Conservation (phyloP, 1,140 invertebrate species). For the Condylostylus longicornis region DNA sequence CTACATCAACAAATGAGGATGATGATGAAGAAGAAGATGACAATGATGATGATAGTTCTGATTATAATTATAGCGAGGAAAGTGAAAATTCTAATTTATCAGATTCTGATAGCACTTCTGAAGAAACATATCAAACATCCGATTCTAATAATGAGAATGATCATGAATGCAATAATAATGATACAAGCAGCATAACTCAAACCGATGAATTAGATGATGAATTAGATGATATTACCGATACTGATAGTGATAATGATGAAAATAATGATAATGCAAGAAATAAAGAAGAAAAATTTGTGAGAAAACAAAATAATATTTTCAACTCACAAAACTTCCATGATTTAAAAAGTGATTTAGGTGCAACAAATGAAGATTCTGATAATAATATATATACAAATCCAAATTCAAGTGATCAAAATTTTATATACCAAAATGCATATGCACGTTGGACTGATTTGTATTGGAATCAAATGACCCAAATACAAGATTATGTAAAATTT, state of each 20-base stretch:
- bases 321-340: background rate
- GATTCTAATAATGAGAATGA: too few species aligned
- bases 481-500: conserved; percentile 7
- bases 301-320: conserved; percentile 1
- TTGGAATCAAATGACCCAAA: conserved; percentile 5
- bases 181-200: too few species aligned
- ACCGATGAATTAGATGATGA: conserved; percentile 3
- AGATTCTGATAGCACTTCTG: too few species aligned
- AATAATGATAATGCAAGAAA: background rate
- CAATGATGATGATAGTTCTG: background rate
- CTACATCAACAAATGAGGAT: conserved; percentile 15
- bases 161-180: too few species aligned
- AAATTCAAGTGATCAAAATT: background rate
- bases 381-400: background rate
- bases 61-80: too few species aligned
- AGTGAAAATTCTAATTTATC: too few species aligned
- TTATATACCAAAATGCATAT: conserved; percentile 4
- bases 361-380: background rate
- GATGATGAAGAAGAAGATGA: conserved; percentile 1
- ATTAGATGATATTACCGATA: background rate
- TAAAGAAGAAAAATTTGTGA: background rate
- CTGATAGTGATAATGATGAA: background rate
- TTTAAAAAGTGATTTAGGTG: background rate
- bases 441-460: conserved; percentile 6
- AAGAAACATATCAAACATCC: too few species aligned